These are phyloP conservation scores for Limenitis camilla DNA, from an alignment of 2,888 invertebrate species.

Conservation along the genomic window DNA sequence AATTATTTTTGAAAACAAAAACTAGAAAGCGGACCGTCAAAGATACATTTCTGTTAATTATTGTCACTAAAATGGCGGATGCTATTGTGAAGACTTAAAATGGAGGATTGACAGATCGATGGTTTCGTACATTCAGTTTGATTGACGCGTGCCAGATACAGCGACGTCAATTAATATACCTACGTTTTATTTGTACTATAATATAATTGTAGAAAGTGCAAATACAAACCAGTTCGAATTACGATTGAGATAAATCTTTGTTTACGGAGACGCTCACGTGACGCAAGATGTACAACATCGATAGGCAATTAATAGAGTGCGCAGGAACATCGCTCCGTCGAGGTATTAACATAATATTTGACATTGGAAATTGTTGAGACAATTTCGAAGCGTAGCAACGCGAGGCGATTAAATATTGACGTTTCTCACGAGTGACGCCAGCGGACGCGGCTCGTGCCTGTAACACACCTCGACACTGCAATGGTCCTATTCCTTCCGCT, in stretches of 20 bases:
- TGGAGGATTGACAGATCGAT: constrained; percentile 71
- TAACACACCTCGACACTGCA: constrained; percentile 38
- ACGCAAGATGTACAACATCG: constrained; percentile 37
- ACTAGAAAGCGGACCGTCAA: constrained; percentile 67
- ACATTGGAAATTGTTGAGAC: constrained; percentile 67
- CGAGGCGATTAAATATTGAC: constrained; percentile 66
- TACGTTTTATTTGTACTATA: constrained; percentile 61
- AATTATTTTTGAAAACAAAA: constrained; percentile 73
- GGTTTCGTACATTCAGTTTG: constrained; percentile 63
- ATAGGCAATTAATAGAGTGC: constrained; percentile 34
- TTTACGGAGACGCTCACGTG: constrained; percentile 42
- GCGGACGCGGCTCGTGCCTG: constrained; percentile 56
- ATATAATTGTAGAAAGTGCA: constrained; percentile 58
- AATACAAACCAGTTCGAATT: constrained; percentile 66
- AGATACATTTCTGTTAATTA: constrained; percentile 72
- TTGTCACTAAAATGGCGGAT: constrained; percentile 67
- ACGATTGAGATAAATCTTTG: constrained; percentile 59
- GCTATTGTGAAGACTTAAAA: constrained; percentile 13
- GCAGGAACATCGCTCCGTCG: constrained; percentile 30
- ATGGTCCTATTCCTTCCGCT: constrained; percentile 63
- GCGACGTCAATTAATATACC: constrained; percentile 55
- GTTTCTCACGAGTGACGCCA: constrained; percentile 65
- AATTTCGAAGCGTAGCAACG: constrained; percentile 65
- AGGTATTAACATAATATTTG: constrained; percentile 55
- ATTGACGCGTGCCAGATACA: constrained; percentile 73